phyloP scores from a whole-genome alignment of 2,797 vertebrate genomes.

The Brotula barbata region DNA sequence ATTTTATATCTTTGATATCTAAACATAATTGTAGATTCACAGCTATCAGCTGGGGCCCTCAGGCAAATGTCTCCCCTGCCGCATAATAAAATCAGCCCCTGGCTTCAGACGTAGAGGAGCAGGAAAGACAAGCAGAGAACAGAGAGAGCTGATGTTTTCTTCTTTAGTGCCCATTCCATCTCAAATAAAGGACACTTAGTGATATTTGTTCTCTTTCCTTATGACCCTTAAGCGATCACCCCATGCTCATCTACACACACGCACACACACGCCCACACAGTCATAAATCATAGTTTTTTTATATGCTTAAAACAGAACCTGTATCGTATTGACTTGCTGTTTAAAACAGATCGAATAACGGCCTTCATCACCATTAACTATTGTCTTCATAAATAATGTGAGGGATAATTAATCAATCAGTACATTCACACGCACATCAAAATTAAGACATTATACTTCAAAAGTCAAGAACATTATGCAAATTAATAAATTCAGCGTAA shows the following conservation, averaged over 20 bases:
- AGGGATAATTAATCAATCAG: conserved; percentile 57
- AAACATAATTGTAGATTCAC: no score
- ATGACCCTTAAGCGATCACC: conserved; percentile 42
- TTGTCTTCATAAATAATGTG: conserved; percentile 50
- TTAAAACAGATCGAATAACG: conserved; percentile 38
- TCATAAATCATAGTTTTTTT: conserved; percentile 12
- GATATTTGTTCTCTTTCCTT: conserved; percentile 62
- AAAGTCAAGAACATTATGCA: no score
- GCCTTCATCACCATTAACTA: conserved; percentile 39
- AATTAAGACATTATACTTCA: no score
- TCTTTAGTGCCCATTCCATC: conserved; percentile 56
- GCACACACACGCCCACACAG: conserved; percentile 8
- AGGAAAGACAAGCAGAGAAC: neutral
- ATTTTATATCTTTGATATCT: no score
- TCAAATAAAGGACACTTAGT: conserved; percentile 65
- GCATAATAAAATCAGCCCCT: no score
- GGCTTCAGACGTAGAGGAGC: neutral
- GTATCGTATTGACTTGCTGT: conserved; percentile 44
- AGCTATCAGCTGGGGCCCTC: no score
- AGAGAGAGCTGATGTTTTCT: conserved; percentile 43
- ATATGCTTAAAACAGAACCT: conserved; percentile 43
- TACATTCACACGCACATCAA: no score
- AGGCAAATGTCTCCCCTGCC: no score
- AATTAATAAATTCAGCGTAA: no score
- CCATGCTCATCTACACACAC: conserved; percentile 6